phyloP scores from a whole-genome alignment of 2,888 invertebrate genomes.

The Odontocolon sp. region DNA sequence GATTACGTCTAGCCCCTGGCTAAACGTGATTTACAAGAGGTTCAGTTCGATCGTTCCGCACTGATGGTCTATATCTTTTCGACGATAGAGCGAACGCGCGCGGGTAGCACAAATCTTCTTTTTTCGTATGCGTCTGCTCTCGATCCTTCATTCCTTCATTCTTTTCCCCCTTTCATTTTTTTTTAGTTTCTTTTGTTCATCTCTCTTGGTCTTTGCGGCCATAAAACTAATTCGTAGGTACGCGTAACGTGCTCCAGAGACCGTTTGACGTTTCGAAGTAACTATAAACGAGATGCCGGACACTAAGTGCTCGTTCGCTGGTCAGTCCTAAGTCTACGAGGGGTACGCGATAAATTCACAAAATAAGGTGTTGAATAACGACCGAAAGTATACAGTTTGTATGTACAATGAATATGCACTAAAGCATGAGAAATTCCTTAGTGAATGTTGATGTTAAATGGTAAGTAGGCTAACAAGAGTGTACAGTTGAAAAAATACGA shows the following conservation, averaged over 20 bases:
- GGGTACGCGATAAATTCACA: conserved; percentile 12
- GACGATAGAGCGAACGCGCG: too few species aligned
- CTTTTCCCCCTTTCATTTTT: conserved; percentile 5
- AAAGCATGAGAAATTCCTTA: neutral
- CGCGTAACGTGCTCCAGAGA: conserved; percentile 23
- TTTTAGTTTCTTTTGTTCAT: neutral
- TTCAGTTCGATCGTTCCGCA: conserved; percentile 32
- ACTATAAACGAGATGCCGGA: conserved; percentile 32
- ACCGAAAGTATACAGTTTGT: neutral
- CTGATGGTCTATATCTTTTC: conserved; percentile 29
- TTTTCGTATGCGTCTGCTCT: neutral
- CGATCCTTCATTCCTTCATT: conserved; percentile 1
- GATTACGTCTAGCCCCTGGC: conserved; percentile 69
- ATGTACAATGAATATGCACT: neutral
- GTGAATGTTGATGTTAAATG: too few species aligned
- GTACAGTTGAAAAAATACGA: too few species aligned
- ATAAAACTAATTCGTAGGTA: conserved; percentile 46
- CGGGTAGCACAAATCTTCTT: conserved; percentile 7
- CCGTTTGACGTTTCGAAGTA: conserved; percentile 21
- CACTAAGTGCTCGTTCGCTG: neutral
- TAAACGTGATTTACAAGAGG: conserved; percentile 71
- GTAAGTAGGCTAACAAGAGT: too few species aligned
- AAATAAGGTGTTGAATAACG: conserved; percentile 4
- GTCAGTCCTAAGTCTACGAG: too few species aligned
- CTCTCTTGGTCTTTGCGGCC: conserved; percentile 12